Base-by-base conservation (phyloP, 35 echinoderm and acorn worm genomes). In the Acanthaster planci region DNA sequence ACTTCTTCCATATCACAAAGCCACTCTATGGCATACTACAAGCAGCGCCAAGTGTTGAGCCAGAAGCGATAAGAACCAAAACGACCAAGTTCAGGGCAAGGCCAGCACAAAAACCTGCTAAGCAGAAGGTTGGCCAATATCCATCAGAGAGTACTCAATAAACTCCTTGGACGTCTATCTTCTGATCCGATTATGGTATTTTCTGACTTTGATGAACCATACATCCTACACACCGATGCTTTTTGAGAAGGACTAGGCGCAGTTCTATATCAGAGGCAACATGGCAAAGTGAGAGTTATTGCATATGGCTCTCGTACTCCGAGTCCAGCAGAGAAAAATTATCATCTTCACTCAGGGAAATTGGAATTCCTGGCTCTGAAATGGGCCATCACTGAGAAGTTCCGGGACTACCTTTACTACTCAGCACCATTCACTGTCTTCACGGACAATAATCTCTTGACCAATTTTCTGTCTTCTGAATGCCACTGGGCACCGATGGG, bases 291-390 rank as follows among this genome's bases (percentile, higher is more conserved):
- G 8, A 6, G 87, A 39, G 87, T 82, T 5, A 88, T 88, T 19
- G 77, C 7, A 2, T 88, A 81, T 81, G 86, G 51, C 9, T 82
- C 77, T 4, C n/a, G 86, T 12, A 0, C 26, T 15, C 35, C 30
- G 82, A n/a, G n/a, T n/a, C n/a, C n/a, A n/a, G n/a, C n/a, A n/a
- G n/a, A n/a, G n/a, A n/a, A n/a, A n/a, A n/a, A 82, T 7, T 90
- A 90, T 26, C 81, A 84, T 53, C 27, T 85, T 0, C 88, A 89
- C 68, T 89, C 87, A 1, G 87, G 87, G 29, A 89, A 89, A 30
- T 39, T 88, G 15, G 86, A 88, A 44, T 88, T 88, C 32, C 77
- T 88, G 1, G 86, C 86, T 2, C 52, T 79, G 7, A 88, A 88
- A 57, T 88, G 86, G 86, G 86, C 86, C 0, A 75, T 89, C 3